Conservation (phyloP, 2,888 invertebrate genomes). For the Mechanitis mazaeus region DNA sequence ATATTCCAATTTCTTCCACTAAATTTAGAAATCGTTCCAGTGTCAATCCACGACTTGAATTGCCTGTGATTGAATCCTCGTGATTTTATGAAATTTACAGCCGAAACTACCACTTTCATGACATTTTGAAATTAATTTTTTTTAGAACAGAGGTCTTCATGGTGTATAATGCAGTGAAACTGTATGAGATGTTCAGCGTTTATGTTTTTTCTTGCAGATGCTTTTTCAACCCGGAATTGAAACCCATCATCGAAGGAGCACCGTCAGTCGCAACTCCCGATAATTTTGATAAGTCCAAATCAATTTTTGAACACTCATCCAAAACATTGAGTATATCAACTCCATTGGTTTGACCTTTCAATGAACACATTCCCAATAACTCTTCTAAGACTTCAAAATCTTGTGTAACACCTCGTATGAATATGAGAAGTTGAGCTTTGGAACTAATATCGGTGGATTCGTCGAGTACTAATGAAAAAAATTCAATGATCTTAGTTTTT, state of each 20-base stretch:
- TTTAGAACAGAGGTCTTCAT: constrained; percentile 21
- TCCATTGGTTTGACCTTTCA: constrained; percentile 24
- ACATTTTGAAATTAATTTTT: constrained; percentile 13
- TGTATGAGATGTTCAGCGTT: constrained; percentile 4
- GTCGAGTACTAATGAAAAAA: too few relatives aligned
- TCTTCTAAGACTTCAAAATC: constrained; percentile 10
- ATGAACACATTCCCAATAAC: constrained; percentile 9
- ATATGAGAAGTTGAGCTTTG: constrained; percentile 19
- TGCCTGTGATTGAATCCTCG: background rate
- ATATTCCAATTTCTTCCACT: constrained; percentile 13
- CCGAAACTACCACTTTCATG: constrained; percentile 1
- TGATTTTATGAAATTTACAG: too few relatives aligned
- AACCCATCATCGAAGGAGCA: constrained; percentile 30
- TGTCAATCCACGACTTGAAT: background rate
- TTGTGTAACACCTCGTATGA: constrained; percentile 18
- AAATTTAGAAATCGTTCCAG: constrained; percentile 25
- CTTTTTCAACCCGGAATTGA: constrained; percentile 30
- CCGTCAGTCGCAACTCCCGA: constrained; percentile 29
- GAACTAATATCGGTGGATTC: background rate
- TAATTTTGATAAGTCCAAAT: constrained; percentile 15
- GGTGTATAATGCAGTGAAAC: constrained; percentile 12
- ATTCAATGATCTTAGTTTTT: too few relatives aligned
- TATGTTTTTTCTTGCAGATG: constrained; percentile 26
- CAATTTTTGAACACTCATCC: constrained; percentile 9
- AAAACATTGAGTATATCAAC: constrained; percentile 24